These are phyloP conservation scores for Ramphastos sulfuratus DNA, from an alignment of 2,113 vertebrate species.

Conservation along the genomic window DNA sequence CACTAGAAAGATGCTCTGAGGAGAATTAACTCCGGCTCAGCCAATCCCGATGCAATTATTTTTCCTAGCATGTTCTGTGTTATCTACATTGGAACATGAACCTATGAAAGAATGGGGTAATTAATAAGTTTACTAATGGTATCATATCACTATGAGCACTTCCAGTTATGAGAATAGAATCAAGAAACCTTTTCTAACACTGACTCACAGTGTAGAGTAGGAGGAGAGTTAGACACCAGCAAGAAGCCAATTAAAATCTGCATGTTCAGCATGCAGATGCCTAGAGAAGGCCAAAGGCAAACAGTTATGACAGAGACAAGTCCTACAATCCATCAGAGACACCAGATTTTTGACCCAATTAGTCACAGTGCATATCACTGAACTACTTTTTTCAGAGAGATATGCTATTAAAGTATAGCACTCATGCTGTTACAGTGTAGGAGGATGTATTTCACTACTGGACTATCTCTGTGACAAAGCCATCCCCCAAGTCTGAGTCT, in stretches of 20 bases:
- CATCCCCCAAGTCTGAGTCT: background rate
- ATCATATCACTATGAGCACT: background rate
- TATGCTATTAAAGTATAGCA: background rate
- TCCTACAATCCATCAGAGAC: background rate
- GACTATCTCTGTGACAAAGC: background rate
- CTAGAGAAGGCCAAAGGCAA: background rate
- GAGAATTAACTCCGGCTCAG: too few species aligned
- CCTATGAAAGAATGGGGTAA: background rate
- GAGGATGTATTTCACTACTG: background rate
- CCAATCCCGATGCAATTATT: background rate
- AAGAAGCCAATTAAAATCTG: background rate
- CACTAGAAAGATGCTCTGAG: too few species aligned
- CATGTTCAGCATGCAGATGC: background rate
- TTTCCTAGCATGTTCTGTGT: background rate
- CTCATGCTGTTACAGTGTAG: background rate
- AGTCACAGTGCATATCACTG: background rate
- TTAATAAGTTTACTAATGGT: background rate
- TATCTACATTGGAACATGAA: background rate
- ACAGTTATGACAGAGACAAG: background rate
- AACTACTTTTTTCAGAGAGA: background rate
- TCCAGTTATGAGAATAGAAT: background rate
- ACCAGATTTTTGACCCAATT: background rate
- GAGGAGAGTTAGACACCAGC: background rate
- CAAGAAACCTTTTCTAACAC: background rate
- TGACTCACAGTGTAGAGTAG: background rate